These are phyloP conservation scores for Anguilla pacifica DNA, from an alignment of 2,797 vertebrate species.

Conservation along the genomic window DNA sequence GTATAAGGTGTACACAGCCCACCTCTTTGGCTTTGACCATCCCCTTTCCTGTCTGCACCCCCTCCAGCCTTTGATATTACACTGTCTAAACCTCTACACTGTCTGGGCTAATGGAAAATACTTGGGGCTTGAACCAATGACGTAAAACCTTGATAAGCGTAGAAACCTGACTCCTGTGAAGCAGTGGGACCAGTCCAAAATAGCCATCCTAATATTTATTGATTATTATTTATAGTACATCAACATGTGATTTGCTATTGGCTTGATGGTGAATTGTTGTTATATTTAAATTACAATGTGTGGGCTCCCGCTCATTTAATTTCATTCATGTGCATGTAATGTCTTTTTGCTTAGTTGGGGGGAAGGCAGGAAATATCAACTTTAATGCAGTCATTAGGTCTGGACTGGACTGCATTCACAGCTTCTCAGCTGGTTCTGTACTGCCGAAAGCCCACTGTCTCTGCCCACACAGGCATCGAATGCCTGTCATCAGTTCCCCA, in stretches of 20 bases:
- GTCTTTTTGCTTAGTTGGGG: no score
- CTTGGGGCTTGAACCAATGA: not conserved
- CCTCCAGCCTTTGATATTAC: not conserved
- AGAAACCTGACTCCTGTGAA: no score
- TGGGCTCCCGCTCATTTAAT: no score
- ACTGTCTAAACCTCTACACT: not conserved
- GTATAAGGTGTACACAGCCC: not conserved
- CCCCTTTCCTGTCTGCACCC: not conserved
- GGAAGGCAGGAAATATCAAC: no score
- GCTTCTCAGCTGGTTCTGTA: not conserved
- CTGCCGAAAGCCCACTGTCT: not conserved
- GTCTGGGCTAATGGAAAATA: not conserved
- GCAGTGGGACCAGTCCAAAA: not conserved
- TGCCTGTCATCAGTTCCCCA: not conserved
- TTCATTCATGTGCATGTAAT: no score
- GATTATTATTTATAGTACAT: not conserved
- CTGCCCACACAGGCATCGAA: not conserved
- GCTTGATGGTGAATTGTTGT: no score
- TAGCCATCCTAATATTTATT: not conserved
- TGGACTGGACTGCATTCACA: not conserved
- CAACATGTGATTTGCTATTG: not conserved
- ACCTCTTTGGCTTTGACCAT: not conserved
- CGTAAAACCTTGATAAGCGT: not conserved
- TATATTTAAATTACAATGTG: no score
- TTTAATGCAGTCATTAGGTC: no score